Base-by-base conservation (phyloP, 2,888 invertebrate species). In the Rotaria magnacalcarata region DNA sequence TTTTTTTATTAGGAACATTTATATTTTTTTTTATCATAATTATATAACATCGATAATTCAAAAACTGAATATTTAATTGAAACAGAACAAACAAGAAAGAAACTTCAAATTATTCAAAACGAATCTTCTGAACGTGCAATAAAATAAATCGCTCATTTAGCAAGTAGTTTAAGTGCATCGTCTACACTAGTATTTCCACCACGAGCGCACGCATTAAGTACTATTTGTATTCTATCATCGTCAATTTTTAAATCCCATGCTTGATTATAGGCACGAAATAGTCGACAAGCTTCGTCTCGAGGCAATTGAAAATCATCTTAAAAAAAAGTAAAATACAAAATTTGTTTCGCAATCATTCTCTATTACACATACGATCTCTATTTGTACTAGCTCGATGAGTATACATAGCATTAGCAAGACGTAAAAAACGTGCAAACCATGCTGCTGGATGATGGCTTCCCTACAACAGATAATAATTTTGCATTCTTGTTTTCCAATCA, bases 381-480 rank as follows among this genome's bases (percentile, higher is more conserved):
- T 88, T 87, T 19, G 88, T 87, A 87, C 90, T 90, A 24, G 47
- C n/a, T 11, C 80, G 80, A 86, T 89, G 88, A 86, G 88, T 88
- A 88, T 90, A 90, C 84, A 90, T 87, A 84, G 89, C 89, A 87
- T 89, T 88, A 27, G 90, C 90, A 87, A 90, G 87, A 87, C 89
- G 88, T 87, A 90, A 88, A 87, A 89, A 90, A 43, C 89, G 89
- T n/a, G 90, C 89, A 87, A 90, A 89, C 90, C 90, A 90, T 6
- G 89, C 89, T 24, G n/a, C 8, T 27, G 80, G 47, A n/a, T 43
- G 1, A n/a, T 47, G 21, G 47, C n/a, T n/a, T 41, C 47, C 80
- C 67, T 67, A 14, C 8, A 47, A 43, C 47, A n/a, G 8, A 43
- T 21, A 21, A 34, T 85, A 27, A 27, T 85, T 43, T 34, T 50